Evolutionary conservation across 2,113 vertebrate species (phyloP), one percentile per base, ranked within the genome.

Genomic region (Myodes glareolus): DNA sequence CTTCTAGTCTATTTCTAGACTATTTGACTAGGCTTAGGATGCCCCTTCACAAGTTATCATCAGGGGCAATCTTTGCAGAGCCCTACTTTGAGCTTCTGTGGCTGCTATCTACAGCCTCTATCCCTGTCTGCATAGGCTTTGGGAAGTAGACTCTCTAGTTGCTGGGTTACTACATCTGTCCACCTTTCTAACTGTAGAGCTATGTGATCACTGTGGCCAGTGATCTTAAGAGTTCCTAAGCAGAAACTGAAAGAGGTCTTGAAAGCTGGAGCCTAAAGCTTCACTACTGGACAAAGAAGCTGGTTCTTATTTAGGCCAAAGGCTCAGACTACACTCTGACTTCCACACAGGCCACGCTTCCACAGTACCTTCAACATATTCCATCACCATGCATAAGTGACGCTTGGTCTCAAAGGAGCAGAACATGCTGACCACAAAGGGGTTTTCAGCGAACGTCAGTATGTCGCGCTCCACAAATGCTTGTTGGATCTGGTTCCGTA

Each of bases 341-440:
- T 33, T 72, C 84, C n/a, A 68, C 1, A 36, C 16, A 73, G 87
- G 33, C 85, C 36, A 72, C 36, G 17, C 47, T 7, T 47, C n/a
- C 58, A 68, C 31, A 78, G 97, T 98, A 99, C 99, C 99, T 99
- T 99, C 99, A 77, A 99, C 99, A 5, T 99, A 99, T 97, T 99
- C 99, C 99, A 99, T 99, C 97, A 99, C 99, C 99, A 99, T 99
- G 98, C 99, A 99, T 39, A 99, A 98, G 96, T 99, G 99, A 19
- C 99, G 98, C 95, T 99, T 98, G 77, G 99, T 99, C 98, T 99
- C 99, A 12, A 99, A 99, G 72, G 99, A 99, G 96, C 99, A 99
- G 98, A 99, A 99, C 99, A 99, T 99, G 99, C 99, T 99, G 97
- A 99, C 99, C 23, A 99, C 99, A 2, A 99, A 99, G 11, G 99